Conservation (phyloP, 2,797 vertebrate genomes). For the Poecile montanus region DNA sequence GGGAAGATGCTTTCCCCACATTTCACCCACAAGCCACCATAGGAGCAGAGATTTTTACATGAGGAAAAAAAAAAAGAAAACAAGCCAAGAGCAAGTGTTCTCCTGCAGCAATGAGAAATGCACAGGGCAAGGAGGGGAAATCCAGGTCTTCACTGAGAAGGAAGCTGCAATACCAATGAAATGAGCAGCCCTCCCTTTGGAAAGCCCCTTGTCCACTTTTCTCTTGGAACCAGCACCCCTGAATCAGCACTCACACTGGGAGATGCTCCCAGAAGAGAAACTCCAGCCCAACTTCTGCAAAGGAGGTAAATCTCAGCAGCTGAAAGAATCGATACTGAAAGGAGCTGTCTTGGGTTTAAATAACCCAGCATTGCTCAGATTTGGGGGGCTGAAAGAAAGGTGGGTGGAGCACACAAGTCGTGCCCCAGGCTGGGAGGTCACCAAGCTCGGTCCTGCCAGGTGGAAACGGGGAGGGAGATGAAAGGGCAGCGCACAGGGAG, state of each 20-base stretch:
- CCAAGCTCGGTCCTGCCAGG: background rate
- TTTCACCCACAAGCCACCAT: background rate
- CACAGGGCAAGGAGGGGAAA: conserved; percentile 32
- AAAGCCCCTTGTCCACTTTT: conserved; percentile 40
- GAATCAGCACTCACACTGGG: background rate
- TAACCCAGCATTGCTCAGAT: accelerated
- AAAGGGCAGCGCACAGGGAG: accelerated
- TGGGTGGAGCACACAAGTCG: accelerated
- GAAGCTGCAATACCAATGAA: background rate
- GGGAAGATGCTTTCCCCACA: background rate
- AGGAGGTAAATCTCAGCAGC: background rate
- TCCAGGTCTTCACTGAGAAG: background rate
- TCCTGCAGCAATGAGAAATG: background rate
- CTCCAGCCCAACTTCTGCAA: background rate
- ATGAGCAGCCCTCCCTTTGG: background rate
- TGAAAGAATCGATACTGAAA: background rate
- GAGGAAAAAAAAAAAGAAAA: background rate
- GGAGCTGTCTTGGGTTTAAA: background rate
- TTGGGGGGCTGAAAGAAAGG: background rate
- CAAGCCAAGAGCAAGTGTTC: background rate
- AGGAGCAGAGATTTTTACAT: background rate
- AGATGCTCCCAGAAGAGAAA: background rate
- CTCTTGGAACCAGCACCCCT: background rate
- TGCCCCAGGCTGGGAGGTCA: background rate
- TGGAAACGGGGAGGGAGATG: background rate